phyloP scores from a whole-genome alignment of 2,113 vertebrate genomes.

The Chlamydotis undulata region DNA sequence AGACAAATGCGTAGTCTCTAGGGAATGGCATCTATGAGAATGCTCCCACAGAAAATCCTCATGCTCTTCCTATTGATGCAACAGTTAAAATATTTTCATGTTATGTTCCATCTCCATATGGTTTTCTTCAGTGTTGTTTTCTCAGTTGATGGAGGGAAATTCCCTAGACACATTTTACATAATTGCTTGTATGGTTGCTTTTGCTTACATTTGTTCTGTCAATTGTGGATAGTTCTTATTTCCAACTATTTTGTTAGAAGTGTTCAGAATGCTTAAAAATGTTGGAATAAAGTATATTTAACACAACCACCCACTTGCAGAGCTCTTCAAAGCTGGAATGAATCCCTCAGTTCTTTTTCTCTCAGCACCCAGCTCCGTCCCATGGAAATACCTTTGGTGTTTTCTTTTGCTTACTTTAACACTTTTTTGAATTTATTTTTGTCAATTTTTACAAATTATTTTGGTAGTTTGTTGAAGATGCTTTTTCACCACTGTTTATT shows the following conservation, averaged over 20 bases:
- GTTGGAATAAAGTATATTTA: constrained; percentile 22
- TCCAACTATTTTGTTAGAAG: constrained; percentile 19
- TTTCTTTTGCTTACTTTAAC: neutral
- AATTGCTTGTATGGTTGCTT: constrained; percentile 39
- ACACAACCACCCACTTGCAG: neutral
- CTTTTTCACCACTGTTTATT: neutral
- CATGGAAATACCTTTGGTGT: neutral
- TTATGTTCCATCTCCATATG: constrained; percentile 19
- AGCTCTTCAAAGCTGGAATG: neutral
- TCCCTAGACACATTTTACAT: constrained; percentile 36
- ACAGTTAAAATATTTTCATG: constrained; percentile 48
- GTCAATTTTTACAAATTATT: neutral
- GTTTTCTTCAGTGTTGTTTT: constrained; percentile 36
- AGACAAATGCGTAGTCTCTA: neutral
- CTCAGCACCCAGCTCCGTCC: neutral
- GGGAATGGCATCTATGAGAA: neutral
- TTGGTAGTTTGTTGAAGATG: neutral
- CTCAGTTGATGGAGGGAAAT: constrained; percentile 58
- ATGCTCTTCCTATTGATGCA: neutral
- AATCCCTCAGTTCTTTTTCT: neutral
- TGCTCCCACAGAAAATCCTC: neutral
- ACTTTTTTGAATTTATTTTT: neutral
- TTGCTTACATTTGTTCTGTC: constrained; percentile 57
- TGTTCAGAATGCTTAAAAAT: constrained; percentile 37
- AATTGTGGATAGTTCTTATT: constrained; percentile 27